Base-by-base conservation (phyloP, 1,140 invertebrate genomes). In the Bilobella aurantiaca region DNA sequence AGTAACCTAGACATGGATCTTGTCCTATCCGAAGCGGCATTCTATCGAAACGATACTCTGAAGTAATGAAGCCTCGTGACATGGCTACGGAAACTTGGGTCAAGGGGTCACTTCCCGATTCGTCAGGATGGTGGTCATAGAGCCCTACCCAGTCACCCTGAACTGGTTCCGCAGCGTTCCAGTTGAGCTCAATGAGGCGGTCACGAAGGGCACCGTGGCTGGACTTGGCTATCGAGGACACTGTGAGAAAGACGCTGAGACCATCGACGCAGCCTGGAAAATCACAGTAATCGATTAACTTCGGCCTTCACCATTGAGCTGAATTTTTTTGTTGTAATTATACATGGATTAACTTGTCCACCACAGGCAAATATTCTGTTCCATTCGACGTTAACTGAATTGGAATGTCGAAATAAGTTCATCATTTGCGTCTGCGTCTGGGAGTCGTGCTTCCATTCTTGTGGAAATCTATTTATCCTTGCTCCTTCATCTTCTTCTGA, bases 1-100 rank as follows among this genome's bases (percentile, higher is more conserved):
- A 81, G 60, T 73, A 79, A 0, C 76, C 75, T 0, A 79, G 62
- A 64, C 78, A 80, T 5, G 74, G 73, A n/a, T 76, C 62, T 1
- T 58, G 25, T 25, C 30, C 34, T 14, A 57, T 42, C 16, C 57
- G 61, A 3, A 69, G 58, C 25, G 66, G 61, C 18, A 71, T 37
- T 8, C 69, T 49, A 12, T 67, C 58, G 18, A 65, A 31, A 23
- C 70, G 63, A 32, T 71, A 65, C 16, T 72, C 67, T 23, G 71
- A 60, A 57, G 65, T 69, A 14, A 74, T 64, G 58, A 70, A 63
- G 14, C 67, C 66, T 58, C 42, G 60, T 53, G 31, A 47, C 32
- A 60, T 25, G 27, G 60, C 68, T 0, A 73, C 71, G 5, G 64
- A 42, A 1, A 71, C 62, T 49, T 66, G 56, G 16, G 69, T 65